phyloP scores from a whole-genome alignment of 2,113 vertebrate species.

The Thunnus maccoyii region DNA sequence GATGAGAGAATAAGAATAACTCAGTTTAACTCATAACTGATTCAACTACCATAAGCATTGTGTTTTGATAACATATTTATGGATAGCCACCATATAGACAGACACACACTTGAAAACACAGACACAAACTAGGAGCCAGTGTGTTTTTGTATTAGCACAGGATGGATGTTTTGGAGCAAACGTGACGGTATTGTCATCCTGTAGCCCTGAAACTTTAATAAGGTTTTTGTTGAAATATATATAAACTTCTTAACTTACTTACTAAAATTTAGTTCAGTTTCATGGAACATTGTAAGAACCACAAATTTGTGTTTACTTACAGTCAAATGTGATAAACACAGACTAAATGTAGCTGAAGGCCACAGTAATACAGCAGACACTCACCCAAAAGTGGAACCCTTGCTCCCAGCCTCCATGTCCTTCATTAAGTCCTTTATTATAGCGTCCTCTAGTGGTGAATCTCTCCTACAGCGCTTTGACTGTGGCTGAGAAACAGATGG shows the following conservation, averaged over 20 bases:
- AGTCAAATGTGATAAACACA: background rate
- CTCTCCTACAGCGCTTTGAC: conserved; percentile 45
- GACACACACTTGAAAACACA: no score
- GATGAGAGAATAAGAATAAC: no score
- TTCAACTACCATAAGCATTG: no score
- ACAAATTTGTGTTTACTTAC: background rate
- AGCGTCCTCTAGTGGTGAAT: conserved; percentile 74
- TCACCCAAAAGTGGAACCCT: conserved; percentile 23
- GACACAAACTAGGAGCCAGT: no score
- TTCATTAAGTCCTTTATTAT: conserved; percentile 52
- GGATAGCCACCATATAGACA: no score
- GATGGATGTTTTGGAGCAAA: background rate
- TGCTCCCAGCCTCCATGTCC: conserved; percentile 25
- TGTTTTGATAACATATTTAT: no score
- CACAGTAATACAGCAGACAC: background rate
- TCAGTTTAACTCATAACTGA: no score
- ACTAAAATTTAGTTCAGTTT: background rate
- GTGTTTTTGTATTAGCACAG: background rate
- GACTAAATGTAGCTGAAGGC: background rate
- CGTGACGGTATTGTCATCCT: no score
- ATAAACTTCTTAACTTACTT: no score
- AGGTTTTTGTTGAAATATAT: background rate
- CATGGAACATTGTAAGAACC: background rate
- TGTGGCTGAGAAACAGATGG: background rate
- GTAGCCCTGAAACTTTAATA: background rate